Base-by-base conservation (phyloP, 30 jellyfish, hydroid and myxozoan genomes). In the Hydra vulgaris region DNA sequence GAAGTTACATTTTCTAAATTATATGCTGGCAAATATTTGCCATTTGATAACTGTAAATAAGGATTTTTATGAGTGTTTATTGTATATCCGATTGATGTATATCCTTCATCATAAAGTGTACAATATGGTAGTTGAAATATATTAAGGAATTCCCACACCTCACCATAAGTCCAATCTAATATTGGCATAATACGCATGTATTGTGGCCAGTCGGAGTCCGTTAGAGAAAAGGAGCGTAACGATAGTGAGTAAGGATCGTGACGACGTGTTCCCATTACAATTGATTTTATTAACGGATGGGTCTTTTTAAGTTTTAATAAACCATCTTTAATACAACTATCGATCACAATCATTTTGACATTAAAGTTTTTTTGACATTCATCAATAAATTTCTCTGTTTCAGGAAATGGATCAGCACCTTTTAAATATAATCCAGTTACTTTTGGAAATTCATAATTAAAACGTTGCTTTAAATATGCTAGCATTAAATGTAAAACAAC, bases 201-300 rank as follows among this genome's bases (percentile, higher is more conserved):
- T n/a, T 80, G 71, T 17, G 99, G 97, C 95, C 96, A 94, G 74
- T 70, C 86, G n/a, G 77, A 26, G 78, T 94, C 99, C 12, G 99
- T 93, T 77, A 92, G 83, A 21, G 95, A 40, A 68, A 91, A 91
- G 15, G 98, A 71, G 8, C 95, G 88, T 74, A 91, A 84, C 61
- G 66, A 24, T 15, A 88, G 53, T 17, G 98, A 91, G 69, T 86
- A 91, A 16, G 98, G 98, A 81, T 91, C 98, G 67, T 91, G 96
- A 4, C 98, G 95, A 23, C 98, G 80, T 23, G 99, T 93, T 18
- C 99, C 99, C 99, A 93, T 93, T 0, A 93, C 25, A 52, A 96
- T 89, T 22, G 99, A 96, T 75, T 85, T 84, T 23, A 93, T 66
- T 8, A 81, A 77, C 16, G 98, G 98, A 77, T 85, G 78, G 77